Base-by-base conservation (phyloP, 2,888 invertebrate species). In the Dinocampus coccinellae region DNA sequence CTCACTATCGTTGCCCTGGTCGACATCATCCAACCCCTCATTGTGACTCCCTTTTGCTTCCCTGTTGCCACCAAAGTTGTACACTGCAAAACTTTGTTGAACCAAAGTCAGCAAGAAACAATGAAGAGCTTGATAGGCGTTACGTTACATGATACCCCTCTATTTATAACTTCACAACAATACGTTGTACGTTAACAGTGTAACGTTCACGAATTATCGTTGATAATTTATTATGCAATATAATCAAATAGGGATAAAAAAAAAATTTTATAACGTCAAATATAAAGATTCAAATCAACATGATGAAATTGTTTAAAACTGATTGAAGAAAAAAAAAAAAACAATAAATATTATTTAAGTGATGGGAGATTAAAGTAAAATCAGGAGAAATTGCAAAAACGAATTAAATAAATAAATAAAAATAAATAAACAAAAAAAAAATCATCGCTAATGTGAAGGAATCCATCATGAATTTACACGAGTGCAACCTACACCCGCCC, bases 31-130 rank as follows among this genome's bases (percentile, higher is more conserved):
- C 70, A 64, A 72, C 62, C 74, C 72, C 73, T 67, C 75, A 67
- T 70, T 73, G 73, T 67, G 58, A 66, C 47, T 69, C 73, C 73
- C 72, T 75, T 68, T 73, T 69, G 75, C 57, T 70, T 73, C 70
- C 76, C 69, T 75, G 61, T 61, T 66, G 69, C 71, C 73, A 71
- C 70, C 75, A 66, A 74, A 78, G 73, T 77, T 77, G 42, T 16
- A 42, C n/a, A 72, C 77, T 79, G 77, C 77, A 78, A 82, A 87
- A 87, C 86, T 87, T 87, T 86, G 87, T 86, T 87, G 84, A 85
- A 86, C 86, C 83, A 84, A 85, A 80, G 81, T 81, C 75, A 78
- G 83, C 86, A 86, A 87, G 86, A 87, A 87, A 78, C 80, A 82
- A 82, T 71, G 66, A 47, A 47, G 39, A 39, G 52, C 66, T 66